Base-by-base conservation (phyloP, 2,888 invertebrate genomes). In the Pandemis cinnamomeana region DNA sequence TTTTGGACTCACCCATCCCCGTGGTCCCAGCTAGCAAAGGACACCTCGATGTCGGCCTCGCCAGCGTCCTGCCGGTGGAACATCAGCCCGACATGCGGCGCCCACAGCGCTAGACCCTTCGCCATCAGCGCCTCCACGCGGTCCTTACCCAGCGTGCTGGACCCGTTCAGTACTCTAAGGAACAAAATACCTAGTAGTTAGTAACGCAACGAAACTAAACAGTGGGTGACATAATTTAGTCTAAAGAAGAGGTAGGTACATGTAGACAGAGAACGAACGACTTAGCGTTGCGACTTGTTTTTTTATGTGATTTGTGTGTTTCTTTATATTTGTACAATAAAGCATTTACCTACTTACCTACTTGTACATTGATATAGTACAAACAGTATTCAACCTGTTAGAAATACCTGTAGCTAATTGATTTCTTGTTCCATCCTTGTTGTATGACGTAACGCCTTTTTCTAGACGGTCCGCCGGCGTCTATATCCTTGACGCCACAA, bases 401-500 rank as follows among this genome's bases (percentile, higher is more conserved):
- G n/a, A 51, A n/a, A 15, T 88, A 97, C 97, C 95, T 96, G 88
- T 96, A 97, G 2, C 96, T 95, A 46, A 97, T 93, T 60, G 89
- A 89, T 62, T 95, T 94, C 85, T 96, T 97, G 70, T 94, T 95
- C 97, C 97, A 97, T 13, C 96, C 96, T 78, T 92, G 92, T 3
- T 96, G 94, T 1, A 96, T 93, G 63, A 96, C 92, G 86, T 95
- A 97, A 76, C 97, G 91, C 79, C 95, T 96, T 5, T 78, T 83
- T 76, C 96, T 83, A 8, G 78, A 68, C 0, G 83, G 71, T 2
- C 77, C 69, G 51, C 77, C 69, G 51, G 79, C 80, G 0, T 94
- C 86, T 8, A 97, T 94, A 82, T 97, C 97, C 63, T 96, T 95
- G 1, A 96, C 95, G 5, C 97, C 97, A 84, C 97, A 97, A 36